phyloP scores from a whole-genome alignment of 2,797 vertebrate species.

The Mus caroli region DNA sequence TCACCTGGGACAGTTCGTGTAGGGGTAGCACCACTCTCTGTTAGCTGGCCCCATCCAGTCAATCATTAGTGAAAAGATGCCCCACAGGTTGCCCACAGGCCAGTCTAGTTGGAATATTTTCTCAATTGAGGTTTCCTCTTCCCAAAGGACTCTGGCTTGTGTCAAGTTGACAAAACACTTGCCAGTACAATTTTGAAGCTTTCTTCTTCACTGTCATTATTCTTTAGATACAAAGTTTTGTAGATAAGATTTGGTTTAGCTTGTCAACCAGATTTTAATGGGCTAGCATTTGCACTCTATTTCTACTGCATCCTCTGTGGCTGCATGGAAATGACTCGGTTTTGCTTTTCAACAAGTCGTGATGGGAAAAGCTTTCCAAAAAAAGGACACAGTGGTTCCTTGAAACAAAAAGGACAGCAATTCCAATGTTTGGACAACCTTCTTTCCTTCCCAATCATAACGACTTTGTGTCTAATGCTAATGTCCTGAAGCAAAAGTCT shows the following conservation, averaged over 20 bases:
- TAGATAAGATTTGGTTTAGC: constrained; percentile 5
- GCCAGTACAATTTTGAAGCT: neutral
- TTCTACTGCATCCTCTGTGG: constrained; percentile 46
- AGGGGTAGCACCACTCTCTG: neutral
- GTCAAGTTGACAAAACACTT: neutral
- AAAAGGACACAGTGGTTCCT: neutral
- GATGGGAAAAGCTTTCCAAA: constrained; percentile 39
- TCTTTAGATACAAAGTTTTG: neutral
- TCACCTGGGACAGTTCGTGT: neutral
- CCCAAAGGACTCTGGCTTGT: neutral
- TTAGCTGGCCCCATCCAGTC: neutral
- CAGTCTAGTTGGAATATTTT: neutral
- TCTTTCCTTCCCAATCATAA: neutral
- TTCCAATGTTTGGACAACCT: neutral
- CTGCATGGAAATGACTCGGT: constrained; percentile 3
- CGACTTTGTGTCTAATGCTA: constrained; percentile 33
- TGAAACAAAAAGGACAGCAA: constrained; percentile 64
- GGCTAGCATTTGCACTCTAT: neutral
- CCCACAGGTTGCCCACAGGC: neutral
- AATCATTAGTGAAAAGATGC: neutral
- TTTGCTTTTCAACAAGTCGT: constrained; percentile 37
- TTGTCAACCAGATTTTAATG: constrained; percentile 16
- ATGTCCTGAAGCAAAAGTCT: constrained; percentile 39
- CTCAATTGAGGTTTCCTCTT: neutral
- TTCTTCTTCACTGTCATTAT: constrained; percentile 26